phyloP scores from a whole-genome alignment of 2,113 vertebrate species.

The Aspidoscelis tigris region DNA sequence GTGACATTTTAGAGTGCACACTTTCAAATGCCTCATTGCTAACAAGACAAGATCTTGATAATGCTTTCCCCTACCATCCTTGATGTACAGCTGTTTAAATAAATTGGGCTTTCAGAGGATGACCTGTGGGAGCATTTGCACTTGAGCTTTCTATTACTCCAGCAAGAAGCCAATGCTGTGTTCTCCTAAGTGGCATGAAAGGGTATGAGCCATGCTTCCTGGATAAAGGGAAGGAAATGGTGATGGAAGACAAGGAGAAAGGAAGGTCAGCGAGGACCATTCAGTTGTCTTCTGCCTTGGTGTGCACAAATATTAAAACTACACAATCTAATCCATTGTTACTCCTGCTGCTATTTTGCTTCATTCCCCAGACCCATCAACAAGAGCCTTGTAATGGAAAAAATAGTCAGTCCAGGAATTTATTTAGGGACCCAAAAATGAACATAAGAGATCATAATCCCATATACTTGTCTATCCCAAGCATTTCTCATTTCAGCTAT shows the following conservation, averaged over 20 bases:
- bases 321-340: no score
- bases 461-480: no score
- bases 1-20: slow-evolving; percentile 53
- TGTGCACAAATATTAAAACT: no score
- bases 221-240: slow-evolving; percentile 16
- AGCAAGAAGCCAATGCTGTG: slow-evolving; percentile 44
- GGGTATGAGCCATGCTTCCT: slow-evolving; percentile 10
- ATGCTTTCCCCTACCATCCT: slow-evolving; percentile 26
- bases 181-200: slow-evolving; percentile 54
- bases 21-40: slow-evolving; percentile 46
- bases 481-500: no score
- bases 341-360: no score
- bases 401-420: no score
- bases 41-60: slow-evolving; percentile 42
- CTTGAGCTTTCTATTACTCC: slow-evolving; percentile 56
- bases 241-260: neutral
- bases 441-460: no score
- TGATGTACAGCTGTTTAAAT: slow-evolving; percentile 71
- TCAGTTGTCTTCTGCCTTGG: neutral
- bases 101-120: slow-evolving; percentile 53
- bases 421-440: no score
- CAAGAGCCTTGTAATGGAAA: no score
- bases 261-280: slow-evolving; percentile 14
- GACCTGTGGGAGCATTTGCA: slow-evolving; percentile 58
- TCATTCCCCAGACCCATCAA: no score